phyloP scores from a whole-genome alignment of 2,888 invertebrate genomes.

The Latrodectus elegans region DNA sequence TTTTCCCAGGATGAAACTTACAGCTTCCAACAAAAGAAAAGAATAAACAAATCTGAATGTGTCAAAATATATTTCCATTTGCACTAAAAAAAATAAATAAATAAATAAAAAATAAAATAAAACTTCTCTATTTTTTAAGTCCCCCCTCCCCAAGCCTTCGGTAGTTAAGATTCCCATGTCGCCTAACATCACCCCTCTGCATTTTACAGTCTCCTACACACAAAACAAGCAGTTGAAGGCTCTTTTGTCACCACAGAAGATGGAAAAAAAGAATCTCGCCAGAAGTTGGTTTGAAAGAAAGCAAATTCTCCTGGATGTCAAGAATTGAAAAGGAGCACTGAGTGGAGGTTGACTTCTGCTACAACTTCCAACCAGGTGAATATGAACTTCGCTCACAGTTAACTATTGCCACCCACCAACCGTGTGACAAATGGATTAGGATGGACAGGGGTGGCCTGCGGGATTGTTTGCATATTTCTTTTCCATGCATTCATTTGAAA shows the following conservation, averaged over 20 bases:
- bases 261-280: conserved; percentile 7
- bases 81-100: too few relatives aligned
- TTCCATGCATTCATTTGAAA: not conserved
- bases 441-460: conserved; percentile 4
- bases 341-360: conserved; percentile 39
- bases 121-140: too few relatives aligned
- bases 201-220: conserved; percentile 11
- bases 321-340: conserved; percentile 24
- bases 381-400: conserved; percentile 51
- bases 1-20: too few relatives aligned
- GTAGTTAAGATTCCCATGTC: too few relatives aligned
- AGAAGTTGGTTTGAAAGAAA: not conserved
- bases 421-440: conserved; percentile 65
- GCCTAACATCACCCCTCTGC: not conserved
- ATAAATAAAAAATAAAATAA: too few relatives aligned
- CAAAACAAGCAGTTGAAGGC: conserved; percentile 54
- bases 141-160: too few relatives aligned
- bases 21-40: too few relatives aligned
- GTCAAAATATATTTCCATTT: too few relatives aligned
- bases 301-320: conserved; percentile 9
- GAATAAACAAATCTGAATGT: too few relatives aligned
- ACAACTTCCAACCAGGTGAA: conserved; percentile 52
- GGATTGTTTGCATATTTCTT: conserved; percentile 5
- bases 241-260: conserved; percentile 58
- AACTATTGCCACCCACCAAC: conserved; percentile 48